Evolutionary conservation across 1,140 invertebrate species (phyloP).

Genomic region (Plectrocnemia conspersa): DNA sequence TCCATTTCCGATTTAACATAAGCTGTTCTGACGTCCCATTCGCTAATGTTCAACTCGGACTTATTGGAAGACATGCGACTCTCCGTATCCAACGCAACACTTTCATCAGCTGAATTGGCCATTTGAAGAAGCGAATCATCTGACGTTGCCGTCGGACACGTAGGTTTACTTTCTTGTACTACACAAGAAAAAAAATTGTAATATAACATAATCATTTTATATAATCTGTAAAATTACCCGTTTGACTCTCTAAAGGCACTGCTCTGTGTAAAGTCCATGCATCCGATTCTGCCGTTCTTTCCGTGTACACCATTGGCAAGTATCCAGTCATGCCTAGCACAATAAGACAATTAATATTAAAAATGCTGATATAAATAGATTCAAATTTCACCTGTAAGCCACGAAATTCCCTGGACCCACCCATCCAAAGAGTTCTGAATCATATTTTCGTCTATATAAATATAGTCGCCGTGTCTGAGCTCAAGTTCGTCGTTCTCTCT

Average conservation of each 20-base stretch:
- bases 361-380: not conserved
- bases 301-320: slow-evolving; percentile 76
- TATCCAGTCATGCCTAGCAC: slow-evolving; percentile 64
- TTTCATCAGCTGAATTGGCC: slow-evolving; percentile 13
- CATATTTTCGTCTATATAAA: slow-evolving; percentile 73
- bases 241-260: slow-evolving; percentile 48
- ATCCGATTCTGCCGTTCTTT: slow-evolving; percentile 79
- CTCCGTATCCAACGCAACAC: not conserved
- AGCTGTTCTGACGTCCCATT: slow-evolving; percentile 27
- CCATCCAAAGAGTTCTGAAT: slow-evolving; percentile 70
- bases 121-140: slow-evolving; percentile 25
- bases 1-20: slow-evolving; percentile 20
- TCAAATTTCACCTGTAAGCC: slow-evolving; percentile 60
- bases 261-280: slow-evolving; percentile 83
- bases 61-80: not conserved
- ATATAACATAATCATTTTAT: not conserved
- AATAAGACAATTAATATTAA: slow-evolving; percentile 19
- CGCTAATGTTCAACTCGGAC: slow-evolving; percentile 22
- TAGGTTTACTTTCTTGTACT: slow-evolving; percentile 19
- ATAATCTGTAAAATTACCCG: not conserved
- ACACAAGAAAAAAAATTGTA: not conserved
- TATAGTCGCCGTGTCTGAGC: slow-evolving; percentile 77
- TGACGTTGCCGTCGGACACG: slow-evolving; percentile 23
- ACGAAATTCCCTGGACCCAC: slow-evolving; percentile 83
- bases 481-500: slow-evolving; percentile 79